A percentile compares a stretch with the other conserved stretches of the same genome.
phyloP scores from a whole-genome alignment of 2,113 vertebrate genomes.

The Pao palembangensis region DNA sequence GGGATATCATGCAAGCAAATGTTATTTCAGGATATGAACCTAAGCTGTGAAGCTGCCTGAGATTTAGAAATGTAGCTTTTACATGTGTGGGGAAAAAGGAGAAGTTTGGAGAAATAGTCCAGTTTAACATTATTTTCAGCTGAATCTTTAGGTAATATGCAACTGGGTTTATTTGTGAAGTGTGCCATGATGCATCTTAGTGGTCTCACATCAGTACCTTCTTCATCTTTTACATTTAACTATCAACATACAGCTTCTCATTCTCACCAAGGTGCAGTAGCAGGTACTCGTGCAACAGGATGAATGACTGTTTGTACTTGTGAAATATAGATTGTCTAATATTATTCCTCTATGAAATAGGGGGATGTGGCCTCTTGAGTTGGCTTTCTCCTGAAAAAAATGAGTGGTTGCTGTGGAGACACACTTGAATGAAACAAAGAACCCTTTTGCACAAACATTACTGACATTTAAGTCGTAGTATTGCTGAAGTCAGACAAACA shows the following conservation, averaged over 20 bases:
- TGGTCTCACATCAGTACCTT: too few species aligned
- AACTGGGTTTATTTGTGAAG: too few species aligned
- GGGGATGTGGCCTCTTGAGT: neutral
- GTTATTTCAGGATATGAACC: constrained; percentile 1
- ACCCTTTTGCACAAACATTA: neutral
- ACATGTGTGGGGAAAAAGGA: neutral
- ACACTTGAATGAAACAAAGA: neutral
- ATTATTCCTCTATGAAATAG: constrained; percentile 8
- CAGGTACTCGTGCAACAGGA: too few species aligned
- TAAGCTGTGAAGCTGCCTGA: neutral
- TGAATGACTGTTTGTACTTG: too few species aligned
- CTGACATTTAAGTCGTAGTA: neutral
- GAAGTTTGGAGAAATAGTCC: neutral
- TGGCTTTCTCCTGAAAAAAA: neutral
- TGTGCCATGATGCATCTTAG: too few species aligned
- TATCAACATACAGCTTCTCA: too few species aligned
- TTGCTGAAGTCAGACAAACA: too few species aligned
- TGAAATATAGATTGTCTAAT: too few species aligned
- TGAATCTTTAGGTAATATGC: too few species aligned
- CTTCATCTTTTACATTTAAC: too few species aligned
- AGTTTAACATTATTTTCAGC: too few species aligned
- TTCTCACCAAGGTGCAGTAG: too few species aligned
- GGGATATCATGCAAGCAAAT: neutral
- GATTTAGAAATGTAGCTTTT: neutral
- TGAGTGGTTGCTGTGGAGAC: neutral